These are phyloP conservation scores for Apamea sordens DNA, from an alignment of 2,888 invertebrate genomes.

Conservation along the genomic window DNA sequence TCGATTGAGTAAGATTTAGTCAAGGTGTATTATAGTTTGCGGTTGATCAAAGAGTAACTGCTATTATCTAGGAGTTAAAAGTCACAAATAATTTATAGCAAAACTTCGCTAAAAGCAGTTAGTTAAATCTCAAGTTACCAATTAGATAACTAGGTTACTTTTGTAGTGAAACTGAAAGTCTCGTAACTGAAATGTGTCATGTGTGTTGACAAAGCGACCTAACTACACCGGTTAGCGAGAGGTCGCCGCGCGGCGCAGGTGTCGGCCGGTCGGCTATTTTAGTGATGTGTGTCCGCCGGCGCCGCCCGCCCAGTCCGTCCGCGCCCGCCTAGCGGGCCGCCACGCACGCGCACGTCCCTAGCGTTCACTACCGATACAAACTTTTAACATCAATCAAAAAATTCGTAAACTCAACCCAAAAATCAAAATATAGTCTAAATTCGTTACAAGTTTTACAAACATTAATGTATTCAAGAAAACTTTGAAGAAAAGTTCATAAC, in stretches of 20 bases:
- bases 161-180: constrained; percentile 45
- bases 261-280: constrained; percentile 84
- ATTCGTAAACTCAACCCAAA: constrained; percentile 27
- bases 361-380: constrained; percentile 37
- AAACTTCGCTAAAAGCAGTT: not conserved
- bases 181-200: constrained; percentile 69
- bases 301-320: constrained; percentile 83
- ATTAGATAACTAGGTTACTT: constrained; percentile 40
- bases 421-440: constrained; percentile 13
- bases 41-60: constrained; percentile 1
- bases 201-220: constrained; percentile 82
- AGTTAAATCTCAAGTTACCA: constrained; percentile 20
- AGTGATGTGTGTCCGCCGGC: constrained; percentile 77
- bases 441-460: constrained; percentile 17
- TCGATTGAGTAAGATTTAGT: constrained; percentile 20
- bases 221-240: constrained; percentile 78
- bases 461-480: constrained; percentile 6
- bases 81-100: not conserved
- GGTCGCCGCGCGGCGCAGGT: constrained; percentile 87
- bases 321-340: constrained; percentile 74
- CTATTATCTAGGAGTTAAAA: not conserved
- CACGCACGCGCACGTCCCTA: constrained; percentile 67
- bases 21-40: constrained; percentile 8
- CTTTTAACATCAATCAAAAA: constrained; percentile 59
- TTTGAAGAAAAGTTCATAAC: constrained; percentile 40